Percentiles rank a stretch among this genome's conserved stretches.
These are phyloP conservation scores for Drosophila sordidula DNA, from an alignment of 2,888 invertebrate species.

Conservation along the genomic window DNA sequence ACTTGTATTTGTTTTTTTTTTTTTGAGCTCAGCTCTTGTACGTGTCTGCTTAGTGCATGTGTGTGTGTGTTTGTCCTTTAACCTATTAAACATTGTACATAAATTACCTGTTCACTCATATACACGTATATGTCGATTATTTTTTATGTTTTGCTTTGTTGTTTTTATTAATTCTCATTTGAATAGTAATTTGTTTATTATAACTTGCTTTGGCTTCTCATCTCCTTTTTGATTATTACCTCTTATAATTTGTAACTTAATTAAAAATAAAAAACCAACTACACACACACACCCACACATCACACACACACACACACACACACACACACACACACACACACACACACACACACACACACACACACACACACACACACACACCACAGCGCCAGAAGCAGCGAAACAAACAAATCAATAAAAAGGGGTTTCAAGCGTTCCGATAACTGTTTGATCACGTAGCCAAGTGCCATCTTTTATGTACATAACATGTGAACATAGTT, in stretches of 20 bases:
- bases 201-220: slow-evolving; percentile 25
- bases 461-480: slow-evolving; percentile 14
- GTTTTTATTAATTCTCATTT: not conserved
- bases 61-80: slow-evolving; percentile 14
- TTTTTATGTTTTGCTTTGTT: not conserved
- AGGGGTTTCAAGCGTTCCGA: slow-evolving; percentile 81
- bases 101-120: no score
- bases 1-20: no score
- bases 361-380: slow-evolving; percentile 28
- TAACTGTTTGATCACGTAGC: slow-evolving; percentile 54
- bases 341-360: slow-evolving; percentile 33
- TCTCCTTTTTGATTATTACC: slow-evolving; percentile 9
- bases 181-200: slow-evolving; percentile 16
- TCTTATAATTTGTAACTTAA: slow-evolving; percentile 51
- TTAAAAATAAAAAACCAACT: slow-evolving; percentile 21
- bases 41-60: not conserved
- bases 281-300: slow-evolving; percentile 5
- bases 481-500: slow-evolving; percentile 9
- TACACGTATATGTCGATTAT: not conserved
- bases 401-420: slow-evolving; percentile 61
- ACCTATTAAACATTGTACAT: no score
- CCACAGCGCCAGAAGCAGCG: slow-evolving; percentile 49
- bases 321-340: slow-evolving; percentile 31
- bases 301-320: slow-evolving; percentile 30
- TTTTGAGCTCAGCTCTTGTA: no score